phyloP scores from a whole-genome alignment of 2,113 vertebrate genomes.

The rabbit (Oryctolagus cuniculus) region mOryCun1.1 NC_091439.1:97450501-97451000 shows the following conservation, averaged over 20 bases:
- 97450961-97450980: background rate
- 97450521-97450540: conserved; percentile 61
- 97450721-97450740: background rate
- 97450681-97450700: background rate
- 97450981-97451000: too few relatives aligned
- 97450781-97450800: background rate
- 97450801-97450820: conserved; percentile 43
- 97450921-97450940: background rate
- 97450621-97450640: background rate
- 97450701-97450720: background rate
- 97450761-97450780: background rate
- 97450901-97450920: background rate
- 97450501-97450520: conserved; percentile 30
- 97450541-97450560: background rate
- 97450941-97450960: background rate
- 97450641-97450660: background rate
- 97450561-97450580: conserved; percentile 3
- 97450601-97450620: conserved; percentile 19
- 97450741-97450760: background rate
- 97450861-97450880: background rate
- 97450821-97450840: conserved; percentile 36
- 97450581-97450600: conserved; percentile 52
- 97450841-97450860: conserved; percentile 40
- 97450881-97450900: background rate
- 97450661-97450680: background rate